Base-by-base conservation (phyloP, 2,113 vertebrate genomes). In the Crypturellus undulatus region DNA sequence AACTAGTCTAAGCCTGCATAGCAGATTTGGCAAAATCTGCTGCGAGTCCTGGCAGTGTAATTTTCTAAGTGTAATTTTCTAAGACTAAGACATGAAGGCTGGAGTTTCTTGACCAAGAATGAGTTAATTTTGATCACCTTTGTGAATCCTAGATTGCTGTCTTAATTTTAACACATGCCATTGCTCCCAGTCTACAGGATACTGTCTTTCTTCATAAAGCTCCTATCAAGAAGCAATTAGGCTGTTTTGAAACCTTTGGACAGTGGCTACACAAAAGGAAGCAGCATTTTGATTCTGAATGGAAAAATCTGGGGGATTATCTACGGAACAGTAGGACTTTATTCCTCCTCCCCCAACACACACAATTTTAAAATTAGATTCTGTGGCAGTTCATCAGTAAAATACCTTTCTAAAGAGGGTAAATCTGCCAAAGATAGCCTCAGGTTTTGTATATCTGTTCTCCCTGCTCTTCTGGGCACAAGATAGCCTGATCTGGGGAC, bases 231-330 rank as follows among this genome's bases (percentile, higher is more conserved):
- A 96, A 63, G 16, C 91, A 97, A 6, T 90, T 95, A 84, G 87
- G 54, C 16, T 82, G 72, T 16, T 92, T 59, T 47, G 52, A 60
- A 28, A 88, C 85, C 60, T 96, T 96, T 3, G 12, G 64, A 67
- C 69, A 90, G 25, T 90, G 73, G 4, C 51, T 40, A 34, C 96
- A 93, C 21, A 97, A 65, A 12, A 96, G 51, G 42, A 96, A 97
- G 34, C 82, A 5, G 17, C 89, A 95, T 7, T 45, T 75, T 82
- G 77, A 95, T 25, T 71, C 63, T 94, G 52, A 83, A 43, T 32
- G 38, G 32, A 20, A 89, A 81, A 80, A 49, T 81, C 1, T 87
- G 21, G 13, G 30, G 28, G 7, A 65, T n/a, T 71, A 58, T 28
- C 40, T 94, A 62, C 32, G 52, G 45, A 83, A 52, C 17, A 71